These are phyloP conservation scores for Scolopax bukidnonensis DNA, from an alignment of 2,797 vertebrate species.

Conservation along the genomic window DNA sequence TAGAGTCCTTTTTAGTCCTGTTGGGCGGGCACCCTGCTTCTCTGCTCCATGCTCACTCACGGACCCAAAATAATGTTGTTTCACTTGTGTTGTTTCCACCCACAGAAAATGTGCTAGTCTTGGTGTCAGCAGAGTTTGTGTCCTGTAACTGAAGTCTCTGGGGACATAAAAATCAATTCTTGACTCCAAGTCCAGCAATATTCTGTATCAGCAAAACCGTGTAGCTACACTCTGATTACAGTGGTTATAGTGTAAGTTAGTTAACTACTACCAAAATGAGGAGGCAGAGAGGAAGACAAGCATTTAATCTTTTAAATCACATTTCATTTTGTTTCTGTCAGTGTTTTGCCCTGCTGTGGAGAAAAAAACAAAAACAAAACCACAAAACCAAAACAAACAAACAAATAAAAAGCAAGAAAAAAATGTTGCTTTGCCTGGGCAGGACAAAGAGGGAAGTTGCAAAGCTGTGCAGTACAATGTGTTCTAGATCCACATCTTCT, in stretches of 20 bases:
- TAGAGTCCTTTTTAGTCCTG: not conserved
- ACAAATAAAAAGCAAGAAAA: no score
- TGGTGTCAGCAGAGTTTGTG: slow-evolving; percentile 36
- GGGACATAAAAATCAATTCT: slow-evolving; percentile 54
- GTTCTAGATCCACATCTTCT: not conserved
- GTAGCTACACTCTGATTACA: slow-evolving; percentile 46
- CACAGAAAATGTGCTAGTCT: not conserved
- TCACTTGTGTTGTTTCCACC: not conserved
- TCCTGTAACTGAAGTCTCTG: slow-evolving; percentile 38
- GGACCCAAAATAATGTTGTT: not conserved
- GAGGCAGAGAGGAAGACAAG: not conserved
- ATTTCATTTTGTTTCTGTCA: not conserved
- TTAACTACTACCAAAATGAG: slow-evolving; percentile 30
- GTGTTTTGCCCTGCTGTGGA: not conserved
- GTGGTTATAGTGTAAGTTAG: slow-evolving; percentile 34
- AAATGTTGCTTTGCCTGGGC: not conserved
- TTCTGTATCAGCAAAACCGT: slow-evolving; percentile 53
- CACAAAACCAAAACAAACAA: no score
- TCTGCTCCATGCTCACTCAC: accelerated
- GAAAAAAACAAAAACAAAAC: no score
- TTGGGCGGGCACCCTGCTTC: not conserved
- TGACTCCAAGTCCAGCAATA: slow-evolving; percentile 10
- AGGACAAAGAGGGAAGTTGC: not conserved
- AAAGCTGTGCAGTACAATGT: not conserved
- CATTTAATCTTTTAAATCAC: not conserved